Base-by-base conservation (phyloP, 2,888 invertebrate species). In the Tineola bisselliella region DNA sequence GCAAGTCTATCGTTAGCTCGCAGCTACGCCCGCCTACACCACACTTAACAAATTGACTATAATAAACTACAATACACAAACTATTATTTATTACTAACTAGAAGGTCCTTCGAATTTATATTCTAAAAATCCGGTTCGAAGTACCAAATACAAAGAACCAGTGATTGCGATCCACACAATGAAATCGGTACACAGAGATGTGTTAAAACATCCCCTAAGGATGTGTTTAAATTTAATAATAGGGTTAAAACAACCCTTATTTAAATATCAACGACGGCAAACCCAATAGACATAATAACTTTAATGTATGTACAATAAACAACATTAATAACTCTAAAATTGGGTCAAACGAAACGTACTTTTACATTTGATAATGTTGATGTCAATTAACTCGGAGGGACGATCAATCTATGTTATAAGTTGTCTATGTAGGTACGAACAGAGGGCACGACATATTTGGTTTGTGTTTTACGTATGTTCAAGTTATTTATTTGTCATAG, bases 41-140 rank as follows among this genome's bases (percentile, higher is more conserved):
- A 73, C 79, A 77, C 78, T 81, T 79, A 80, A 78, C 76, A 77
- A 81, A 81, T 79, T 81, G 79, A 76, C 73, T 70, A 70, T 70
- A 70, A 48, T 48, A 48, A 48, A 48, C n/a, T 48, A 15, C 15
- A 48, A 15, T 3, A 38, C 38, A 48, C 48, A 17, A 48, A 10
- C 48, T 17, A 48, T 17, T 48, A 48, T 48, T 48, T 48, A n/a
- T 48, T 48, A 17, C 17, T 17, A 17, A 48, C 8, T 38, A 38
- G 2, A 38, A 38, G 38, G 10, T 38, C 38, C 10, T 6, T 38
- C 38, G n/a, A 38, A 38, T 12, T 38, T 6, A 38, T 10, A 12
- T 25, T 25, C 25, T 10, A n/a, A n/a, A n/a, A 38, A 38, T 38
- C 38, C 38, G 38, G 38, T 10, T 6, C 38, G 10, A 38, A 38